Evolutionary conservation across 2,797 vertebrate species (phyloP), one percentile per base, ranked within the genome.

Genomic region (Amblyraja radiata): DNA sequence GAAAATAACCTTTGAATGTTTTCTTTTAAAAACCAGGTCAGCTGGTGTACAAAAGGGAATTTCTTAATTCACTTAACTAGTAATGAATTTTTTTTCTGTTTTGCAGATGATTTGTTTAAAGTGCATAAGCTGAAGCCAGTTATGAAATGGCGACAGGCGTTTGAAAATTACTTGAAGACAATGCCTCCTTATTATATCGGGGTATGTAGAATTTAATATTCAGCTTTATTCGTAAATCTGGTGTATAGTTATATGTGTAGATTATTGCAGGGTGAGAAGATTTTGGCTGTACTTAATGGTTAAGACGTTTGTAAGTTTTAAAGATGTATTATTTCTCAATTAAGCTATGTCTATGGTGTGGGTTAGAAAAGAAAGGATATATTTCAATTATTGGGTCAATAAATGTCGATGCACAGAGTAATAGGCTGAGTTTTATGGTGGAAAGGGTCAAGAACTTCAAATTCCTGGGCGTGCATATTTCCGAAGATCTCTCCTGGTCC

Each of bases 171-270:
- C 94, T 95, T 97, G 96, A 97, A 97, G 95, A 96, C 97, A 32
- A 97, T 97, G 97, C 97, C 97, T 94, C 97, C 97, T 1, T 97
- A 97, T 94, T 97, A 97, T 94, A 96, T 97, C 93, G 96, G 96
- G 96, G 97, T 97, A 97, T 95, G 96, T 91, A 83, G 1, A 83
- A 79, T 88, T 88, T 88, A 6, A 80, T 84, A 25, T 28, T 83
- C 14, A 91, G 32, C 68, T 23, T 78, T 46, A 54, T 78, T 65
- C 46, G n/a, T 77, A 91, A 54, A 74, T 78, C n/a, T 2, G 16
- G 32, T 21, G 1, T 36, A n/a, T 11, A 58, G 4, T 65, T 65
- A 39, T 39, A 36, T 78, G 4, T 79, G n/a, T 78, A 21, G 13
- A 11, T 83, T 83, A 21, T 58, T 10, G 28, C 1, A 1, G 1